Conservation (phyloP, 2,113 vertebrate species). For the Stomatorhinus ivindoensis region DNA sequence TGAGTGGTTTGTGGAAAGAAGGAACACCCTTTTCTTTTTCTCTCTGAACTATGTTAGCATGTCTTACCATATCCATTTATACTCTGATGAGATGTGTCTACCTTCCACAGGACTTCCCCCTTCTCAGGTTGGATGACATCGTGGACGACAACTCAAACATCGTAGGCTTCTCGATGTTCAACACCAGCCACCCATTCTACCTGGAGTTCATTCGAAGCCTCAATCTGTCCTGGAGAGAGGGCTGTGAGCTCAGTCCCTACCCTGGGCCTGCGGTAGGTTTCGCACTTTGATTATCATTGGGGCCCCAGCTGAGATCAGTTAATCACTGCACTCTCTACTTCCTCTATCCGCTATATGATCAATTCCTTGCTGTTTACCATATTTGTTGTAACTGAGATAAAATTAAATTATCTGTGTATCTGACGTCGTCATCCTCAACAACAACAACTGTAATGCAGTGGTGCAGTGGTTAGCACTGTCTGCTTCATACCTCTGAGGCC, state of each 20-base stretch:
- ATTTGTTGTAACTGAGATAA: background rate
- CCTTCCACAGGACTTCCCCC: conserved; percentile 74
- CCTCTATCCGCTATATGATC: conserved; percentile 33
- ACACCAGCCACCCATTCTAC: conserved; percentile 86
- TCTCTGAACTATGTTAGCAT: conserved; percentile 20
- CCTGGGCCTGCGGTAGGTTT: conserved; percentile 75
- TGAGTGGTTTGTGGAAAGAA: background rate
- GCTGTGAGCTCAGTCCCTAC: conserved; percentile 76
- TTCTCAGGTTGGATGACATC: conserved; percentile 76
- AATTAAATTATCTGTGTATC: background rate
- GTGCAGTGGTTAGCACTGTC: background rate
- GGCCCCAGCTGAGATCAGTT: too few relatives aligned
- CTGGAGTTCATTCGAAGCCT: conserved; percentile 85
- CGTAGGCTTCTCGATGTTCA: conserved; percentile 88
- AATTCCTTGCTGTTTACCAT: conserved; percentile 4
- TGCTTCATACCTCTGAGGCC: background rate
- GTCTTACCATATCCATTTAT: background rate
- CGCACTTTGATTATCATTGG: background rate
- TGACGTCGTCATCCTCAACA: background rate
- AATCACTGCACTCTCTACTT: conserved; percentile 23
- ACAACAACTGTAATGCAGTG: background rate
- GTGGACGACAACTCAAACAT: conserved; percentile 83
- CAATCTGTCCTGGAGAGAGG: conserved; percentile 89
- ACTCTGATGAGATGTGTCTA: conserved; percentile 17
- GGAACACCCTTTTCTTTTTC: background rate